phyloP scores from a whole-genome alignment of 2,797 vertebrate species.

The Leptatherina wallacei region DNA sequence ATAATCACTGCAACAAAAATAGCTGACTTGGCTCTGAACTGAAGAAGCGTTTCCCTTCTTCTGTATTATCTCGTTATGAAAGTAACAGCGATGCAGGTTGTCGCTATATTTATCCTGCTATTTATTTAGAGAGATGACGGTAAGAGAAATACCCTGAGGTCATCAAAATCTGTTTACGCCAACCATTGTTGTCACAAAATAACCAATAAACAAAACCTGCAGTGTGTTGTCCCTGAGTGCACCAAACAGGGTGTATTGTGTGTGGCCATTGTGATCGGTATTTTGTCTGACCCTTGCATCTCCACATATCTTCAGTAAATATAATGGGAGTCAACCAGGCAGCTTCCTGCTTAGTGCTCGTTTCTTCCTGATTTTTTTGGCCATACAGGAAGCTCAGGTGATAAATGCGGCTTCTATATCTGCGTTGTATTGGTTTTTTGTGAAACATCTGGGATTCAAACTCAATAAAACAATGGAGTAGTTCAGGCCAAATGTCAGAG shows the following conservation, averaged over 20 bases:
- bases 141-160: constrained; percentile 34
- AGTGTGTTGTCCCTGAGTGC: constrained; percentile 2
- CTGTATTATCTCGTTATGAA: constrained; percentile 23
- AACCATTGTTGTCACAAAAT: constrained; percentile 77
- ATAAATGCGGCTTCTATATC: neutral
- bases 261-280: constrained; percentile 44
- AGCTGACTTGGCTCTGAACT: constrained; percentile 40
- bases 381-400: constrained; percentile 39
- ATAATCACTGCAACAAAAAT: constrained; percentile 55
- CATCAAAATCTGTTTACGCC: constrained; percentile 56
- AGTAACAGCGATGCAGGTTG: constrained; percentile 30
- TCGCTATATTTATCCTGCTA: constrained; percentile 67
- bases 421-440: constrained; percentile 9
- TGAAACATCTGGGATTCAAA: neutral
- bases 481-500: neutral
- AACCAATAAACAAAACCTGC: constrained; percentile 59
- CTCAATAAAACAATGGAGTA: neutral
- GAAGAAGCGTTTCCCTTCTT: constrained; percentile 42
- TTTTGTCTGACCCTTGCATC: constrained; percentile 28
- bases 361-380: constrained; percentile 28
- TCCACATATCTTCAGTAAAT: constrained; percentile 24
- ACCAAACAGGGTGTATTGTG: constrained; percentile 21
- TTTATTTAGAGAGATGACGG: constrained; percentile 50
- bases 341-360: constrained; percentile 43
- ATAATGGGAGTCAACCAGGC: constrained; percentile 28